Evolutionary conservation across 2,888 invertebrate species (phyloP).

Genomic region (Cistogaster globosa): DNA sequence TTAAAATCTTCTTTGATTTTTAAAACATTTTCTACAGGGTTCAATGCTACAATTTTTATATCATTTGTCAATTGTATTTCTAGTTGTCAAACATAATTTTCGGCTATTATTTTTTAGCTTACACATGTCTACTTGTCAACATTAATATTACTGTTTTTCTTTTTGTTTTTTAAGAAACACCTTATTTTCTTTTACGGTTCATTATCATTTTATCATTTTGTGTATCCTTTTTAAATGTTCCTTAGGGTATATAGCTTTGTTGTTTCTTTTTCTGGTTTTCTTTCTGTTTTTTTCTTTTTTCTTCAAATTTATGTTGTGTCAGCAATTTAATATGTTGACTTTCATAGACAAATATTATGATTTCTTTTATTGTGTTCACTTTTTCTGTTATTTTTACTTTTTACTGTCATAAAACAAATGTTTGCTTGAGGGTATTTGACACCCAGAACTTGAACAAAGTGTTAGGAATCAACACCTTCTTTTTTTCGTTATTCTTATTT

Average conservation of each 20-base stretch:
- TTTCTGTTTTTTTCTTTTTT: background rate
- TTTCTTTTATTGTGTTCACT: constrained; percentile 26
- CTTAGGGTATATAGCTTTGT: constrained; percentile 51
- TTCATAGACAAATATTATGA: constrained; percentile 50
- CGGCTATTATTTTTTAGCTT: no score
- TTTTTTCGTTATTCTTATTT: background rate
- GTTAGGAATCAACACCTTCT: constrained; percentile 47
- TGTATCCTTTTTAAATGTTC: constrained; percentile 44
- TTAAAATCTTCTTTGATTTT: no score
- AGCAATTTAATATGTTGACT: constrained; percentile 53
- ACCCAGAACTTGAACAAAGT: constrained; percentile 24
- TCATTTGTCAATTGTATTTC: no score
- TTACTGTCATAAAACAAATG: constrained; percentile 55
- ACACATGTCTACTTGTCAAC: no score
- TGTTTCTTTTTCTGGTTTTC: constrained; percentile 1
- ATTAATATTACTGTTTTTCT: no score
- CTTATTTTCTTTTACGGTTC: background rate
- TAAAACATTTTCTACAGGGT: no score
- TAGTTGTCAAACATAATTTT: no score
- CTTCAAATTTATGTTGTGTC: constrained; percentile 19
- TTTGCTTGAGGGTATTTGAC: constrained; percentile 52
- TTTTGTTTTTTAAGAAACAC: background rate
- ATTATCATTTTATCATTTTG: background rate
- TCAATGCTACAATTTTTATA: no score
- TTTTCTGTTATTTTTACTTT: constrained; percentile 14